phyloP scores from a whole-genome alignment of 1,140 invertebrate genomes.

The Listronotus bonariensis region DNA sequence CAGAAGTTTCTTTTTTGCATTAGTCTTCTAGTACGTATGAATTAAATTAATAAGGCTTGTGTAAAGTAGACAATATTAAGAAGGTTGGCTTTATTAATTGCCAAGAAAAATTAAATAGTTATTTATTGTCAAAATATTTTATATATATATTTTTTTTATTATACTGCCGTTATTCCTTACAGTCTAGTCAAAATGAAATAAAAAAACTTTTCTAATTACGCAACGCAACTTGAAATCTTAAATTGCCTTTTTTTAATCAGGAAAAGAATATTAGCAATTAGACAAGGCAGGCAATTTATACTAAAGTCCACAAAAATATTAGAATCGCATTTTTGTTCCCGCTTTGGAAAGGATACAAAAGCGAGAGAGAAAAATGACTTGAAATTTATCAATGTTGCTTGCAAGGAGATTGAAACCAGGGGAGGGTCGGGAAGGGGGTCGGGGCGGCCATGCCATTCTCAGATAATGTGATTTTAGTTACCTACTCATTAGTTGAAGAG shows the following conservation, averaged over 20 bases:
- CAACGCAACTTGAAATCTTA: constrained; percentile 22
- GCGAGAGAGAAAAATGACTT: constrained; percentile 50
- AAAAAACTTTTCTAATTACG: constrained; percentile 37
- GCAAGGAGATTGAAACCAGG: constrained; percentile 51
- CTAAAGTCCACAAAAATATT: constrained; percentile 48
- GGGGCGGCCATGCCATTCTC: constrained; percentile 43
- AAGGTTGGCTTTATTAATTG: too few species aligned
- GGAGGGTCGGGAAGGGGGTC: constrained; percentile 39
- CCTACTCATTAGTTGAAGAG: constrained; percentile 49
- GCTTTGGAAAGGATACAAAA: constrained; percentile 48
- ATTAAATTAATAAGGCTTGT: too few species aligned
- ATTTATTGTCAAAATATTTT: too few species aligned
- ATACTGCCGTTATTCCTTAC: constrained; percentile 16
- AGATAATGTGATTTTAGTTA: constrained; percentile 55
- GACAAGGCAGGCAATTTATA: constrained; percentile 49
- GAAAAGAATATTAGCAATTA: constrained; percentile 48
- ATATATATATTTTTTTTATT: too few species aligned
- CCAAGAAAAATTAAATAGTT: too few species aligned
- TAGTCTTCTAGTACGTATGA: too few species aligned
- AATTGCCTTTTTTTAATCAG: constrained; percentile 32
- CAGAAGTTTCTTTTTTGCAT: too few species aligned
- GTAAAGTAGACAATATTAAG: too few species aligned
- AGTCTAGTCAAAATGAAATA: neutral
- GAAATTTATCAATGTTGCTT: constrained; percentile 51
- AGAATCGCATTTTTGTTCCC: constrained; percentile 50